phyloP scores from a whole-genome alignment of 2,113 vertebrate genomes.

The Xenus cinereus region DNA sequence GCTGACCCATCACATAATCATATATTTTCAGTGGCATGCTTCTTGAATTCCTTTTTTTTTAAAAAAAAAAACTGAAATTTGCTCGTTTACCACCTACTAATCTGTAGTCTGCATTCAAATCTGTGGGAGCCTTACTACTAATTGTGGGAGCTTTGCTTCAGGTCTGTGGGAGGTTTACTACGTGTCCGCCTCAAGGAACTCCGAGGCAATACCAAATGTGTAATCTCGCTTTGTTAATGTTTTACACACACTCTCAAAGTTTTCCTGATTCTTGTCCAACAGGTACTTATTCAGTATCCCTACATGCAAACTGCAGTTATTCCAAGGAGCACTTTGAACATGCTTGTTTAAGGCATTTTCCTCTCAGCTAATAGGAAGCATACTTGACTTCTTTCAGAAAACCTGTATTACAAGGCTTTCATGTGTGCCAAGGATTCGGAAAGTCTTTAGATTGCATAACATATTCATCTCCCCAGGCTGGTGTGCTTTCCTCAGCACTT shows the following conservation, averaged over 20 bases:
- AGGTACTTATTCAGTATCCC: background rate
- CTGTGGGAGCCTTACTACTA: background rate
- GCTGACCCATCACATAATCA: background rate
- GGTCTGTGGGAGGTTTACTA: background rate
- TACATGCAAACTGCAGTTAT: background rate
- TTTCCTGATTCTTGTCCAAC: background rate
- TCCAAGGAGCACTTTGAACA: constrained; percentile 1
- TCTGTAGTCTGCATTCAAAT: background rate
- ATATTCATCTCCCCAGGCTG: background rate
- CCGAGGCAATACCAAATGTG: background rate
- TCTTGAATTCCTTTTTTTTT: background rate
- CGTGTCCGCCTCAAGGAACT: background rate
- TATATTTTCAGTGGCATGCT: background rate
- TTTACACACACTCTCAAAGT: background rate
- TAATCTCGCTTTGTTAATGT: background rate
- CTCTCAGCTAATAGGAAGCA: background rate
- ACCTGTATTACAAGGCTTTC: background rate
- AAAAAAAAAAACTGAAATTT: background rate
- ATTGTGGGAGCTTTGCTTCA: background rate
- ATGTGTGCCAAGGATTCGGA: background rate
- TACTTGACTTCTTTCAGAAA: background rate
- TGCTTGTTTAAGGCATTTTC: constrained; percentile 4
- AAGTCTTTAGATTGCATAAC: background rate
- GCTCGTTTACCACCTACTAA: background rate
- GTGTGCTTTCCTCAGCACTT: background rate